Conservation (phyloP, 2,888 invertebrate genomes). For the Habrosyne pyritoides region DNA sequence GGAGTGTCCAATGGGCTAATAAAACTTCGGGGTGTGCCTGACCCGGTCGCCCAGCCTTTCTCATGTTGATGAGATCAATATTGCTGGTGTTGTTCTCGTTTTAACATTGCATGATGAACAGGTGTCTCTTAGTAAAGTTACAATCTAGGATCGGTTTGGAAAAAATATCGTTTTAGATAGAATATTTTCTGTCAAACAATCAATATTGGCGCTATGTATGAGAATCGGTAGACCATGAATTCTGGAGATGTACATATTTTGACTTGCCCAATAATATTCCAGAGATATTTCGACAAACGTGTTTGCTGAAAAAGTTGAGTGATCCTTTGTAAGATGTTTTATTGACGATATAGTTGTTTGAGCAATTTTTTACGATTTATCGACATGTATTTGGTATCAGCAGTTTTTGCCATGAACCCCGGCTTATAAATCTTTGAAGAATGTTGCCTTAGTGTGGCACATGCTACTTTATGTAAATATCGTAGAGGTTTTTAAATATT, state of each 20-base stretch:
- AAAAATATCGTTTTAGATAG: too few species aligned
- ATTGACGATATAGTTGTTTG: background rate
- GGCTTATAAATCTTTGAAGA: background rate
- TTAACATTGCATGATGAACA: background rate
- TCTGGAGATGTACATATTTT: background rate
- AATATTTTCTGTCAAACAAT: background rate
- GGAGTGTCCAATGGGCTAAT: conserved; percentile 55
- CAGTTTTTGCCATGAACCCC: background rate
- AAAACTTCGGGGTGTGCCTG: conserved; percentile 68
- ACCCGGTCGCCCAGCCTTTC: conserved; percentile 53
- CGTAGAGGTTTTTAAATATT: background rate
- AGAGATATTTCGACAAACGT: background rate
- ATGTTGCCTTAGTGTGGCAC: background rate
- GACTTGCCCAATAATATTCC: background rate
- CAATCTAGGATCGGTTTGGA: background rate
- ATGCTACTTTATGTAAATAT: background rate
- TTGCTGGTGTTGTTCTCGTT: background rate
- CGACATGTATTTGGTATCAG: background rate
- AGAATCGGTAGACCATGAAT: background rate
- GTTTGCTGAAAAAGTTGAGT: conserved; percentile 5
- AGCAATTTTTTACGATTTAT: conserved; percentile 3
- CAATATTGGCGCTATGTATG: background rate
- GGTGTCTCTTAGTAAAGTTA: background rate
- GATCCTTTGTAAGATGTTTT: conserved; percentile 6
- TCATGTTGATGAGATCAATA: conserved; percentile 65